These are phyloP conservation scores for Globicephala melas DNA, from an alignment of 2,113 vertebrate species.

Conservation along the genomic window DNA sequence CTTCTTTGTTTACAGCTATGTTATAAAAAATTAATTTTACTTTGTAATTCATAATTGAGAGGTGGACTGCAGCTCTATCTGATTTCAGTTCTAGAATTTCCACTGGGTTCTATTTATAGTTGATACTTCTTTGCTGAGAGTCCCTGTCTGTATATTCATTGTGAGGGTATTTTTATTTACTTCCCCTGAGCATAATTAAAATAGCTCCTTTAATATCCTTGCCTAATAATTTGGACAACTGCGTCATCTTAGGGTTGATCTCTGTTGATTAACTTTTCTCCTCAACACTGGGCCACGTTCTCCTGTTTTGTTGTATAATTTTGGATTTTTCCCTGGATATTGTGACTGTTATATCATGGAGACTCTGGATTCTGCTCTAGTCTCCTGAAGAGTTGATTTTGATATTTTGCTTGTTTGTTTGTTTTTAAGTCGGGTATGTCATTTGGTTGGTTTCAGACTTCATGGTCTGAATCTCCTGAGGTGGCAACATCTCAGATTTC, in stretches of 20 bases:
- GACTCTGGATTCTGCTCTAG: neutral
- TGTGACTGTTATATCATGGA: neutral
- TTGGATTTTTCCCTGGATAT: neutral
- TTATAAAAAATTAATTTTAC: neutral
- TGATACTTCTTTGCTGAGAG: neutral
- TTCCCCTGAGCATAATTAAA: neutral
- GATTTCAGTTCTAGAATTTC: constrained; percentile 29
- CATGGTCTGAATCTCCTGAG: neutral
- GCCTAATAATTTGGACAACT: neutral
- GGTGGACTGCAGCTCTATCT: neutral
- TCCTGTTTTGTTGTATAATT: neutral
- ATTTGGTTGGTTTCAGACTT: neutral
- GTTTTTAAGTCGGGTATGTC: neutral
- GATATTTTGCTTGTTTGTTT: neutral
- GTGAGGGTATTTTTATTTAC: neutral
- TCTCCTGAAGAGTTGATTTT: neutral
- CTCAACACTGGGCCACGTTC: neutral
- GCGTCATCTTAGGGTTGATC: neutral
- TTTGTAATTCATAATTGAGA: constrained; percentile 25
- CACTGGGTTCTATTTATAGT: neutral
- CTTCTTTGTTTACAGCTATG: neutral
- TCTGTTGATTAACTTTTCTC: neutral
- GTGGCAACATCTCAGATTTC: neutral
- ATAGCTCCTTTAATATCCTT: neutral
- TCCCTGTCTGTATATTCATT: neutral